Evolutionary conservation across 2,888 invertebrate species (phyloP).

Genomic region (Agrilus cyanescens): DNA sequence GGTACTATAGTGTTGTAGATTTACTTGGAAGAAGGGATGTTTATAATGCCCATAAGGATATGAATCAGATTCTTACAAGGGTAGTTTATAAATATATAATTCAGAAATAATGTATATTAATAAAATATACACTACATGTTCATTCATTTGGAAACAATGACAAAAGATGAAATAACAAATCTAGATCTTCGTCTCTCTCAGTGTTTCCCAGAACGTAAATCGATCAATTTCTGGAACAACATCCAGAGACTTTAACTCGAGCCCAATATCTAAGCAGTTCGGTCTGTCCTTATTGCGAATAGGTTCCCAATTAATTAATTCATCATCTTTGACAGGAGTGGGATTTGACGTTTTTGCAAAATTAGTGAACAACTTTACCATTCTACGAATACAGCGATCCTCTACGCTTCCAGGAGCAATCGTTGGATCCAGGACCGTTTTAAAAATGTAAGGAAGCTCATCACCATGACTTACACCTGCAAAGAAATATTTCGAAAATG

Average conservation of each 20-base stretch:
- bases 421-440: slow-evolving; percentile 10
- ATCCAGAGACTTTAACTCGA: slow-evolving; percentile 14
- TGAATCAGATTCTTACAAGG: too few relatives aligned
- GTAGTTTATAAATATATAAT: too few relatives aligned
- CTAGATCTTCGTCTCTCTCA: background rate
- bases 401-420: slow-evolving; percentile 14
- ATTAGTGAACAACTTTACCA: slow-evolving; percentile 22
- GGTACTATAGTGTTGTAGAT: too few relatives aligned
- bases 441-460: slow-evolving; percentile 23
- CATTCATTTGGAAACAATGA: too few relatives aligned
- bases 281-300: slow-evolving; percentile 14
- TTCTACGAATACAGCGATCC: slow-evolving; percentile 14
- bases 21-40: too few relatives aligned
- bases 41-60: too few relatives aligned
- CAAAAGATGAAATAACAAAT: too few relatives aligned
- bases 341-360: slow-evolving; percentile 23
- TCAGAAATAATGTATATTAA: too few relatives aligned
- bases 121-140: too few relatives aligned
- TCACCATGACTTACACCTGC: slow-evolving; percentile 22
- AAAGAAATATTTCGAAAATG: background rate
- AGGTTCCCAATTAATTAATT: slow-evolving; percentile 20
- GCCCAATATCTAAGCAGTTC: slow-evolving; percentile 23
- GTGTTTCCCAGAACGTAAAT: slow-evolving; percentile 21
- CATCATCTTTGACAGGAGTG: slow-evolving; percentile 10
- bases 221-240: slow-evolving; percentile 20